A percentile compares a stretch with the other conserved stretches of the same genome.
Conservation (phyloP, 2,888 invertebrate species). For the Trichacis sp. region DNA sequence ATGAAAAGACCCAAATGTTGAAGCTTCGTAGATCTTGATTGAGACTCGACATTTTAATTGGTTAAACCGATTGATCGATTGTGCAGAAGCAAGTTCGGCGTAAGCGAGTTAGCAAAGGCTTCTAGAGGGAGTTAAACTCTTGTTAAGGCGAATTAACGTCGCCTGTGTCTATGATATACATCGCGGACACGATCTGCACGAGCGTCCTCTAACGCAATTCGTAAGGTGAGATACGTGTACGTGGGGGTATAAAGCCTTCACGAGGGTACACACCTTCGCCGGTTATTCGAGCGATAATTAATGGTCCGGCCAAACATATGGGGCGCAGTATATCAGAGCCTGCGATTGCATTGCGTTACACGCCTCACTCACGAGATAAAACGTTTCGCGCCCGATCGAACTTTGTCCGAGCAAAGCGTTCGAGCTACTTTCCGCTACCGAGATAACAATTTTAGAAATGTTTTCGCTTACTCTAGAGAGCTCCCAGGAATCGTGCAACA, state of each 20-base stretch:
- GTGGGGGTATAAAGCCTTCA: background rate
- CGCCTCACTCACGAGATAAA: background rate
- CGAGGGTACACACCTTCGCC: background rate
- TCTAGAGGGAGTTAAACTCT: conserved; percentile 19
- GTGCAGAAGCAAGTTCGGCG: background rate
- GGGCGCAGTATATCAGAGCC: conserved; percentile 8
- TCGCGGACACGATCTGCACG: background rate
- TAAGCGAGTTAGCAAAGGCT: conserved; percentile 13
- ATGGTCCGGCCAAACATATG: conserved; percentile 8
- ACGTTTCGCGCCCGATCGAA: background rate
- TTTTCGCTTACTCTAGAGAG: too few relatives aligned
- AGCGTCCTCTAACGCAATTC: background rate
- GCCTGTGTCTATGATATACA: conserved; percentile 5
- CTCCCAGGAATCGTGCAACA: too few relatives aligned
- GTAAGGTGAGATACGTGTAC: background rate
- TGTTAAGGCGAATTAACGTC: conserved; percentile 19
- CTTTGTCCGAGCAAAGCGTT: too few relatives aligned
- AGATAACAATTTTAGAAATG: too few relatives aligned
- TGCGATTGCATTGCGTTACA: conserved; percentile 4
- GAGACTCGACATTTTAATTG: too few relatives aligned
- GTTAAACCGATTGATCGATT: too few relatives aligned
- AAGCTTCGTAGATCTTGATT: too few relatives aligned
- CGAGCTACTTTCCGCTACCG: too few relatives aligned
- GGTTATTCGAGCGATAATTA: conserved; percentile 12
- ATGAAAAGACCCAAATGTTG: too few relatives aligned